These are phyloP conservation scores for Noctuana brunneofusca DNA, from an alignment of 2,888 invertebrate species.

Conservation along the genomic window DNA sequence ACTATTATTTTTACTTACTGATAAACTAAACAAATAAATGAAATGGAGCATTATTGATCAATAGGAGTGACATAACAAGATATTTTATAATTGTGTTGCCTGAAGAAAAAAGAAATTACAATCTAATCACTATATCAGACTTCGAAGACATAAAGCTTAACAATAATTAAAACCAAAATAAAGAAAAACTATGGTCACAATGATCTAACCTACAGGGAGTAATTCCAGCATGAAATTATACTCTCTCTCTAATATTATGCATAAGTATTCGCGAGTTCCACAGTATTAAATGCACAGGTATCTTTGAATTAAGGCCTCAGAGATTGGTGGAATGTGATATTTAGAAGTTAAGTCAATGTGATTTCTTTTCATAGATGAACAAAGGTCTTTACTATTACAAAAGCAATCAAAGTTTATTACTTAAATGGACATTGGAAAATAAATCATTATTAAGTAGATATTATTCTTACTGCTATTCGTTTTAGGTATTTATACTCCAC, in stretches of 20 bases:
- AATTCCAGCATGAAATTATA: background rate
- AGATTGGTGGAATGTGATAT: conserved; percentile 24
- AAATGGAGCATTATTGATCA: conserved; percentile 1
- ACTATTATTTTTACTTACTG: background rate
- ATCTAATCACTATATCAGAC: conserved; percentile 31
- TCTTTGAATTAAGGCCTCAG: conserved; percentile 2
- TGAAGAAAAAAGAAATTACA: conserved; percentile 10
- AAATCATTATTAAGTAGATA: background rate
- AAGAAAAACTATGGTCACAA: conserved; percentile 15
- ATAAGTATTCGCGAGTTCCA: conserved; percentile 9
- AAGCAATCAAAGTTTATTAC: background rate
- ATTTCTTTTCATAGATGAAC: background rate
- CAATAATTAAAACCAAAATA: conserved; percentile 24
- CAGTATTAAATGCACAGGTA: conserved; percentile 22
- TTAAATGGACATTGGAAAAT: background rate
- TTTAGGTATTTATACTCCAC: background rate
- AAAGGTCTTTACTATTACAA: background rate
- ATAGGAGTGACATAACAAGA: background rate
- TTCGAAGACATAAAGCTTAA: conserved; percentile 33
- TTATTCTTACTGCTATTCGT: background rate
- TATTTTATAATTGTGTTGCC: conserved; percentile 6
- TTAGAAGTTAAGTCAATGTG: background rate
- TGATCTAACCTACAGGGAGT: conserved; percentile 2
- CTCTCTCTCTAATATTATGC: conserved; percentile 26
- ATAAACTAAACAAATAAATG: background rate